phyloP scores from a whole-genome alignment of 1,140 invertebrate species.

The Frieseomelitta varia region DNA sequence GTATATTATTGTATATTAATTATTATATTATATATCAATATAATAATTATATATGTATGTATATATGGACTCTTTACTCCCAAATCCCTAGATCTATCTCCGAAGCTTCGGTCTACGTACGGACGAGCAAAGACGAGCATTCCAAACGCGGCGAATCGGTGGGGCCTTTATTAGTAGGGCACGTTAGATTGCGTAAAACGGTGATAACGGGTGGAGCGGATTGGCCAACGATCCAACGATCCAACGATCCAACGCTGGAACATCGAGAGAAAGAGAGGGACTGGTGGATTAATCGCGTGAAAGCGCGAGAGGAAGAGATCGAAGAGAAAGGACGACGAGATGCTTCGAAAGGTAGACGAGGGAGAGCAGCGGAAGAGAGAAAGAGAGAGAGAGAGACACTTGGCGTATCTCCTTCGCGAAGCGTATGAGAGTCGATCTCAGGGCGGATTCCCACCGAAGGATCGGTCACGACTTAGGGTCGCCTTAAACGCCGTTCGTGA shows the following conservation, averaged over 20 bases:
- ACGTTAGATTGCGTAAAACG: constrained; percentile 29
- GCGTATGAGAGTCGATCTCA: constrained; percentile 81
- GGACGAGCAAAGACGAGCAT: too few relatives aligned
- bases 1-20: too few relatives aligned
- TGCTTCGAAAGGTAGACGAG: background rate
- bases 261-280: constrained; percentile 32
- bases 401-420: constrained; percentile 56
- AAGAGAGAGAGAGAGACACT: constrained; percentile 30
- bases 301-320: constrained; percentile 23
- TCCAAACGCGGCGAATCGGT: background rate
- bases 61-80: too few relatives aligned
- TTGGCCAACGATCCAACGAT: background rate
- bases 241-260: background rate
- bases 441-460: constrained; percentile 81
- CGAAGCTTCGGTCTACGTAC: too few relatives aligned
- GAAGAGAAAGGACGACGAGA: constrained; percentile 17
- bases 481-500: constrained; percentile 60
- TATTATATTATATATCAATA: too few relatives aligned
- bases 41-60: too few relatives aligned
- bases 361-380: constrained; percentile 14
- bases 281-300: constrained; percentile 10
- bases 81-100: too few relatives aligned
- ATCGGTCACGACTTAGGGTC: constrained; percentile 78
- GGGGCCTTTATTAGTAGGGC: constrained; percentile 29
- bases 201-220: background rate